phyloP scores from a whole-genome alignment of 2,113 vertebrate species.

The Cavia porcellus region DNA sequence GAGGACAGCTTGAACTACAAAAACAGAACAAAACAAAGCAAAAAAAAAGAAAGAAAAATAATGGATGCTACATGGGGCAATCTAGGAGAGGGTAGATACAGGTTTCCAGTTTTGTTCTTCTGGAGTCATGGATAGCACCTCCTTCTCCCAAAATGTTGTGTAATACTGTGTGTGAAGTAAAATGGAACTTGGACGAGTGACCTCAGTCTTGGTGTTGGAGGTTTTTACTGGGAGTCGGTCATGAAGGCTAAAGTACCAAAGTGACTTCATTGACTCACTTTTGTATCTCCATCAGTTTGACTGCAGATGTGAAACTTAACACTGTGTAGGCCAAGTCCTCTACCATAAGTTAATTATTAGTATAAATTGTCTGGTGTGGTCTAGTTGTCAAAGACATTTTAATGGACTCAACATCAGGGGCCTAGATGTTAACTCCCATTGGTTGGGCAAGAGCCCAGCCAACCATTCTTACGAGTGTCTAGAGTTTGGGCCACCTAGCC shows the following conservation, averaged over 20 bases:
- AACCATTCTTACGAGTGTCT: neutral
- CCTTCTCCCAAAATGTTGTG: neutral
- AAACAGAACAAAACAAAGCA: neutral
- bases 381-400: neutral
- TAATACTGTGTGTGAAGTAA: neutral
- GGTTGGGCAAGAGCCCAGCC: neutral
- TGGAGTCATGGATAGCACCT: neutral
- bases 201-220: neutral
- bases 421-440: neutral
- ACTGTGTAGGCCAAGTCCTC: neutral
- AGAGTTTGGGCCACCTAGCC: neutral
- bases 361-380: neutral
- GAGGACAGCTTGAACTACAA: neutral
- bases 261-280: neutral
- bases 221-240: neutral
- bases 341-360: neutral
- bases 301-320: neutral
- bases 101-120: neutral
- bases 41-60: neutral
- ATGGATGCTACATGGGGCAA: neutral
- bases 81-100: neutral
- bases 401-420: neutral
- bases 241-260: neutral
- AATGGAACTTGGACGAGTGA: neutral
- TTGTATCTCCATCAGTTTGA: slow-evolving; percentile 28